Conservation (phyloP, 1,140 invertebrate genomes). For the Acromyrmex heyeri region DNA sequence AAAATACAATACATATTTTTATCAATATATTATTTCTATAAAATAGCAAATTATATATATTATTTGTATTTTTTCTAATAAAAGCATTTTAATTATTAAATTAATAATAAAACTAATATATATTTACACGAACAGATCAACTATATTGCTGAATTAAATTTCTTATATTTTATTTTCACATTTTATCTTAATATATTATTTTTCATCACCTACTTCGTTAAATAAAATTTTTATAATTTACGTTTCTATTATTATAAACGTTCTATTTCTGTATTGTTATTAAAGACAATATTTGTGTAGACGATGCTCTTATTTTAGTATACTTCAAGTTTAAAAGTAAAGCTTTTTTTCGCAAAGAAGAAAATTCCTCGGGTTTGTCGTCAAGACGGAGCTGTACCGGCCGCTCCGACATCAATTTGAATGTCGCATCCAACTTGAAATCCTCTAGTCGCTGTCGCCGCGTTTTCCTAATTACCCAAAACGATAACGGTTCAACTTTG, state of each 20-base stretch:
- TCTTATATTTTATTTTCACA: no score
- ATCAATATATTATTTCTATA: neutral
- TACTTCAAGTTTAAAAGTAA: neutral
- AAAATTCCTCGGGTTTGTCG: neutral
- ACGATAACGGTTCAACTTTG: conserved; percentile 5
- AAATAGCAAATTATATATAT: neutral
- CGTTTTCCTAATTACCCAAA: conserved; percentile 31
- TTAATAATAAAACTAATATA: neutral
- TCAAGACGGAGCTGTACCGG: neutral
- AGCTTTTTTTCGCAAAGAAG: neutral
- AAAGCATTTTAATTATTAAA: neutral
- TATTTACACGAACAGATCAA: neutral
- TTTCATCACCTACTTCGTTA: neutral
- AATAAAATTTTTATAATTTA: neutral
- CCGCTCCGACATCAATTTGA: neutral
- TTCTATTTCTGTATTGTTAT: neutral
- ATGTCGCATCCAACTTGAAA: conserved; percentile 3
- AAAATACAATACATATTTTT: neutral
- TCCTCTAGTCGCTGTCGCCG: neutral
- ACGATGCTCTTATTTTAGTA: neutral
- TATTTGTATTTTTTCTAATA: neutral
- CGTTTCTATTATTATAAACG: neutral
- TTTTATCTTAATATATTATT: neutral
- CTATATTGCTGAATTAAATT: neutral
- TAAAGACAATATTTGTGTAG: neutral